Conservation (phyloP, 35 echinoderm and acorn worm species). For the Ophiothrix spiculata region DNA sequence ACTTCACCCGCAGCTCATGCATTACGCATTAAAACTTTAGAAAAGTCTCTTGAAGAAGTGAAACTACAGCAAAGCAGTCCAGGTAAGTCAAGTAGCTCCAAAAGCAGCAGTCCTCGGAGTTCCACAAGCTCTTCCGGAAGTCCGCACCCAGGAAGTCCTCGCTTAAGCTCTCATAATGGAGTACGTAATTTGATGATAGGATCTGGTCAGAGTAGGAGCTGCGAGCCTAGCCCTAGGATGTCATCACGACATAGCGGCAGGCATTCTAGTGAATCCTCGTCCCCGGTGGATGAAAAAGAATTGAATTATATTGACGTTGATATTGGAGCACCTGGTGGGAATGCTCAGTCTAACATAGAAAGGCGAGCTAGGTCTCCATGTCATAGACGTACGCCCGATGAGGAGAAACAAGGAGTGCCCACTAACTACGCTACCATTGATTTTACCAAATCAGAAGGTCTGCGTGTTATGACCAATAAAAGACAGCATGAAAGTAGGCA, state of each 20-base stretch:
- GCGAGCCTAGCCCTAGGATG: slow-evolving; percentile 24
- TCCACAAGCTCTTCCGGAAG: not conserved
- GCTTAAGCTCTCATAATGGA: slow-evolving; percentile 5
- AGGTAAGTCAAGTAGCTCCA: slow-evolving; percentile 6
- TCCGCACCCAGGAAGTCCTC: not conserved
- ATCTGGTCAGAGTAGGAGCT: not conserved
- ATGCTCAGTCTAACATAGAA: slow-evolving; percentile 19
- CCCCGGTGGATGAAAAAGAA: slow-evolving; percentile 55
- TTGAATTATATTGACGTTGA: slow-evolving; percentile 93
- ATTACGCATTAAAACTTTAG: not conserved
- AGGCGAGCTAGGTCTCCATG: slow-evolving; percentile 52
- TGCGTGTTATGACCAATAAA: slow-evolving; percentile 50
- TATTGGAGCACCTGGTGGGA: slow-evolving; percentile 49
- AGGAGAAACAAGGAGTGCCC: slow-evolving; percentile 56
- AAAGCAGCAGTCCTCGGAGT: not conserved
- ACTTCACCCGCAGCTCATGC: not conserved
- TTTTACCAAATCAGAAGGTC: slow-evolving; percentile 90
- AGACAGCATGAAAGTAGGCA: not conserved
- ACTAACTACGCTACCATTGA: slow-evolving; percentile 90
- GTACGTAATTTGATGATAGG: slow-evolving; percentile 21
- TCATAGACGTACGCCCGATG: slow-evolving; percentile 15
- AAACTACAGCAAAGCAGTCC: slow-evolving; percentile 9
- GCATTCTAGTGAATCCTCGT: slow-evolving; percentile 31
- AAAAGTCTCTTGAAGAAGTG: slow-evolving; percentile 1
- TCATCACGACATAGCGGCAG: slow-evolving; percentile 37